These are phyloP conservation scores for Bubo blakistoni DNA, from an alignment of 2,113 vertebrate genomes.

Conservation along the genomic window DNA sequence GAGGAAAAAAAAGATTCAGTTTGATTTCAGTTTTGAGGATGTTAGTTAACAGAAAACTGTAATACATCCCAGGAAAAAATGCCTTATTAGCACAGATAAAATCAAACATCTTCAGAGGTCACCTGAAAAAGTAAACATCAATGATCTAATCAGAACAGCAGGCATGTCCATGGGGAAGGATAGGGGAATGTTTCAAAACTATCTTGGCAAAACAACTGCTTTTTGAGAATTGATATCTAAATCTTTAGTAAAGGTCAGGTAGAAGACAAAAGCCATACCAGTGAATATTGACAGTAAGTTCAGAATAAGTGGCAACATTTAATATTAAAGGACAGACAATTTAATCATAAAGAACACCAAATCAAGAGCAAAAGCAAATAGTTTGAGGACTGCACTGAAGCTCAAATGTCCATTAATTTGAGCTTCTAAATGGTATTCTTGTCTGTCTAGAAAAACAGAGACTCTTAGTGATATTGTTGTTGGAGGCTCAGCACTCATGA, in stretches of 20 bases:
- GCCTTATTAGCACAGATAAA: not conserved
- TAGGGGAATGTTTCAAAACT: not conserved
- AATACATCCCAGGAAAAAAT: not conserved
- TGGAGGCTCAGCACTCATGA: not conserved
- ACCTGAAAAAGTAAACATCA: not conserved
- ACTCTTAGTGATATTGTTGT: not conserved
- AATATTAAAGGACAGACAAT: not conserved
- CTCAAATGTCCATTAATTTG: not conserved
- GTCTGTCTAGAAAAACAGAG: not conserved
- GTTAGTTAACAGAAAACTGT: slow-evolving; percentile 7
- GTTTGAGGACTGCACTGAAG: not conserved
- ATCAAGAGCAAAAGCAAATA: not conserved
- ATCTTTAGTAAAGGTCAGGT: not conserved
- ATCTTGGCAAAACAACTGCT: not conserved
- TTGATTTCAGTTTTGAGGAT: not conserved
- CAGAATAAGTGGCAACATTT: not conserved
- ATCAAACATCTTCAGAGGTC: not conserved
- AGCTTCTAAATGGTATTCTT: not conserved
- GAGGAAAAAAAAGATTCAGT: not conserved
- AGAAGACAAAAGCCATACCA: not conserved
- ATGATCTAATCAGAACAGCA: not conserved
- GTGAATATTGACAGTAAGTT: not conserved
- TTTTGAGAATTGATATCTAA: not conserved
- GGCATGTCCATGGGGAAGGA: not conserved
- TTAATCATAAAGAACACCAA: not conserved